phyloP scores from a whole-genome alignment of 2,888 invertebrate genomes.

The Poecilobothrus nobilitatus region DNA sequence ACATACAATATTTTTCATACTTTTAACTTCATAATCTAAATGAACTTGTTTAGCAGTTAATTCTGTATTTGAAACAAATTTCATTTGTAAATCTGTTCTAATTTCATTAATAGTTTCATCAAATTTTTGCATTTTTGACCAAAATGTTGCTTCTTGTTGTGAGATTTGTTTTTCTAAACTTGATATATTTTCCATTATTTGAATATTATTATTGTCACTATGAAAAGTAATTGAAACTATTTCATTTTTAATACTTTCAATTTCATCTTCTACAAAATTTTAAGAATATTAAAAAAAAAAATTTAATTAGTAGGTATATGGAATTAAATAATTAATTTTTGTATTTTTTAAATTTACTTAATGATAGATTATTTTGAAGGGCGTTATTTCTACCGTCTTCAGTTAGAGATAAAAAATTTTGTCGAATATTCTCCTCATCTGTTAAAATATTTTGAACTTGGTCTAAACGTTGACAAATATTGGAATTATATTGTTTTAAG shows the following conservation, averaged over 20 bases:
- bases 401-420: background rate
- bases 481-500: background rate
- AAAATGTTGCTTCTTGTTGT: background rate
- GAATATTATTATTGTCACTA: background rate
- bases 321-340: no score
- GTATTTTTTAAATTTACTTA: no score
- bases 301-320: background rate
- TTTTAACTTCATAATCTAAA: slow-evolving; percentile 46
- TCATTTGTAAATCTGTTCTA: slow-evolving; percentile 35
- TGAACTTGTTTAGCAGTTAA: slow-evolving; percentile 44
- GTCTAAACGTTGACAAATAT: background rate
- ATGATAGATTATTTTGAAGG: background rate
- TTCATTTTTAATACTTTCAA: background rate
- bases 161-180: background rate
- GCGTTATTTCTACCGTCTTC: background rate
- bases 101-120: slow-evolving; percentile 34
- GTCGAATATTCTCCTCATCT: background rate
- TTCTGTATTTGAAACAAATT: slow-evolving; percentile 33
- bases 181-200: slow-evolving; percentile 8
- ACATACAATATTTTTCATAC: slow-evolving; percentile 46
- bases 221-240: background rate
- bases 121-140: slow-evolving; percentile 36
- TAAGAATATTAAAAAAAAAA: slow-evolving; percentile 2
- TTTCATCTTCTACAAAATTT: background rate
- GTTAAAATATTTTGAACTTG: background rate